Evolutionary conservation across 2,797 vertebrate genomes (phyloP).

Genomic region (Micropoecilia bifurca): DNA sequence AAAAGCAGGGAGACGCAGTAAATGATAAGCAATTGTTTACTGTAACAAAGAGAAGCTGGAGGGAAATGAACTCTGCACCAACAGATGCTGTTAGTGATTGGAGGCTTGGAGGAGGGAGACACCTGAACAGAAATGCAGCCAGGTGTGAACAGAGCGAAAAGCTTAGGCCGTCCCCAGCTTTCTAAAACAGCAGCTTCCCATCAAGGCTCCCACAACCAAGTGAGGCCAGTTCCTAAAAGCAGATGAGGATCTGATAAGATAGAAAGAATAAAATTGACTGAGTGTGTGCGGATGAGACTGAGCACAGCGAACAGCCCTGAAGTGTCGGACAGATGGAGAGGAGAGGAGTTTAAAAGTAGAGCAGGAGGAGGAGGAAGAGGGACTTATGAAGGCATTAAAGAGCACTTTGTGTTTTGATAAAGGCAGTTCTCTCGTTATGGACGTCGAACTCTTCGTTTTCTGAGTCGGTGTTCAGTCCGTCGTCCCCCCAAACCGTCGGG

Average conservation of each 20-base stretch:
- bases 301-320: conserved; percentile 58
- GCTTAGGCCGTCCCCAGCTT: conserved; percentile 47
- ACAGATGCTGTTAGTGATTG: conserved; percentile 60
- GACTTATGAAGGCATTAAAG: conserved; percentile 86
- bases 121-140: conserved; percentile 72
- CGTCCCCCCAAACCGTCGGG: conserved; percentile 92
- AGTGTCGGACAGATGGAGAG: conserved; percentile 46
- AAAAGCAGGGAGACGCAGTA: conserved; percentile 49
- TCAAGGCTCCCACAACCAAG: conserved; percentile 52
- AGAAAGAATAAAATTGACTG: conserved; percentile 24
- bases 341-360: conserved; percentile 56
- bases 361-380: conserved; percentile 23
- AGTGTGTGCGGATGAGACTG: conserved; percentile 45
- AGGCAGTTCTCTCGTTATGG: conserved; percentile 96
- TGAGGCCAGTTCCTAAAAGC: conserved; percentile 41
- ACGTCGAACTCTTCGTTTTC: conserved; percentile 90
- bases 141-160: conserved; percentile 63
- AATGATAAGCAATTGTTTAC: conserved; percentile 75
- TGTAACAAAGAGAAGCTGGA: conserved; percentile 63
- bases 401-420: conserved; percentile 99
- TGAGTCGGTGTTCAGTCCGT: conserved; percentile 86
- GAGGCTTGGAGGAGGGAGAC: conserved; percentile 60
- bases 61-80: conserved; percentile 60
- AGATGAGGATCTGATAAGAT: conserved; percentile 43
- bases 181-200: conserved; percentile 54